Evolutionary conservation across 2,113 vertebrate genomes (phyloP), one percentile per base, ranked within the genome.

Genomic region (Clupea harengus): DNA sequence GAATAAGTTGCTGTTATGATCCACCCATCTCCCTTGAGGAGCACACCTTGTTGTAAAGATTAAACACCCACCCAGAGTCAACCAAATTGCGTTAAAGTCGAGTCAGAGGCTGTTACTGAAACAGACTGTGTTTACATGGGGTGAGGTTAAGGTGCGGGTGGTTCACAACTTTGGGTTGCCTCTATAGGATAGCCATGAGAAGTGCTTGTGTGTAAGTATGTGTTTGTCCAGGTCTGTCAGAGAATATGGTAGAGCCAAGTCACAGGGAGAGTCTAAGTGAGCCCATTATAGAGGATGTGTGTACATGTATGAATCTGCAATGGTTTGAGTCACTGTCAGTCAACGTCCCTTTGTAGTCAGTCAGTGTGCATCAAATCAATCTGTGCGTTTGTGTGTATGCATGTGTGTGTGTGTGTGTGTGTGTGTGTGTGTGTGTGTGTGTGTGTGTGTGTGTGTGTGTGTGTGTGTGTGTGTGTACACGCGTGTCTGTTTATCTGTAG

Each of bases 401-500:
- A 46, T 46, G 81, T n/a, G 64, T 64, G 84, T 81, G 17, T 86
- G 85, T 44, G 81, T 54, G 2, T 49, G 45, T 32, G 5, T 80
- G 6, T 18, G 50, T 84, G 45, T 78, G 57, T 46, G 45, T 60
- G 4, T 15, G 81, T 1, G 80, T 8, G 45, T 60, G 47, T 52
- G 32, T 67, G 52, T 46, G 81, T n/a, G 64, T 60, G 84, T 81
- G 22, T 86, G 85, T 28, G 72, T 54, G 4, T 50, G 45, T 32
- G 5, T 80, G 7, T 18, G 50, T 84, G 25, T 78, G 57, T 86
- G 20, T 45, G 7, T 39, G 6, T 57, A 32, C 45, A 54, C 46
- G 6, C 13, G 20, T 46, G 57, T 15, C 17, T 67, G 64, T 25
- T 86, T 94, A 99, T 92, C 98, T 97, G 92, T 99, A 99, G 20